phyloP scores from a whole-genome alignment of 2,888 invertebrate genomes.

The Dicycla oo region DNA sequence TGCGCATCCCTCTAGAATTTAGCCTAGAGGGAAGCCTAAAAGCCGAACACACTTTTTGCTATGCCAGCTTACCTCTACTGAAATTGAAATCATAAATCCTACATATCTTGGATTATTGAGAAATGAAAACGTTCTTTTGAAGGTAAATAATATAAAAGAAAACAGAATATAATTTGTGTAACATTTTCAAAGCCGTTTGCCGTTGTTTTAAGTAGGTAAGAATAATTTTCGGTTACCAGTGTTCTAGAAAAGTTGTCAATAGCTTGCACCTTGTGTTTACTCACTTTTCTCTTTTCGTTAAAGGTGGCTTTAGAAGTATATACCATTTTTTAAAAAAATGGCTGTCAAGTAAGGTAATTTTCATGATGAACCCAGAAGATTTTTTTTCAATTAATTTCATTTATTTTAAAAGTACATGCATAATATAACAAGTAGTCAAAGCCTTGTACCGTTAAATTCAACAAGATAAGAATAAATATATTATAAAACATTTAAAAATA shows the following conservation, averaged over 20 bases:
- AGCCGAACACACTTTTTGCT: not conserved
- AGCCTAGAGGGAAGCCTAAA: not conserved
- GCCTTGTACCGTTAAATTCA: not conserved
- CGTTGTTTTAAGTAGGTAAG: not conserved
- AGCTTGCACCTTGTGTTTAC: not conserved
- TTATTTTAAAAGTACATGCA: not conserved
- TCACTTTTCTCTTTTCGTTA: not conserved
- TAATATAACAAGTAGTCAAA: not conserved
- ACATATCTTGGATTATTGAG: not conserved
- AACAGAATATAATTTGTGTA: too few species aligned
- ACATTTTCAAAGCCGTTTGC: not conserved
- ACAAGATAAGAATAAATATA: too few species aligned
- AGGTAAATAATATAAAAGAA: not conserved
- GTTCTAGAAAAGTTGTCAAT: not conserved
- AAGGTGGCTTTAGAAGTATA: too few species aligned
- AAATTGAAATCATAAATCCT: too few species aligned
- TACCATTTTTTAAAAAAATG: not conserved
- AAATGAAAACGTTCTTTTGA: not conserved
- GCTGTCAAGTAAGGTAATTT: not conserved
- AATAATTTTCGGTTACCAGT: too few species aligned
- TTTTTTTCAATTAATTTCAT: too few species aligned
- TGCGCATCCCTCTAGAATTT: not conserved
- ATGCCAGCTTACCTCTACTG: not conserved
- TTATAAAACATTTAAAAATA: not conserved
- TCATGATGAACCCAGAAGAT: not conserved